Conservation (phyloP, 2,113 vertebrate genomes). For the Notothenia coriiceps region DNA sequence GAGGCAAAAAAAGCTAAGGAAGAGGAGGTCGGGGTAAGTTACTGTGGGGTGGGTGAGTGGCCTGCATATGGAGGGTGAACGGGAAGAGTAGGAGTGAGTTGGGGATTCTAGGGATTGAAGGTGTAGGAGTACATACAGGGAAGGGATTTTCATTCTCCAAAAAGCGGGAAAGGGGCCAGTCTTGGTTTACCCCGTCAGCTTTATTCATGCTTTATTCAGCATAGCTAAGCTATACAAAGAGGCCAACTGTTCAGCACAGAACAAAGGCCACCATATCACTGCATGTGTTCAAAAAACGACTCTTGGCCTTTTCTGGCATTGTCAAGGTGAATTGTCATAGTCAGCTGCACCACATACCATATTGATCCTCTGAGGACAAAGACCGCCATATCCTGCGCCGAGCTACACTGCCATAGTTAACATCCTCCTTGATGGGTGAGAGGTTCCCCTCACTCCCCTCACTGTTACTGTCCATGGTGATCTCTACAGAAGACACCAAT, state of each 20-base stretch:
- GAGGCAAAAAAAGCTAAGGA: slow-evolving; percentile 14
- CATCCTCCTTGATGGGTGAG: slow-evolving; percentile 90
- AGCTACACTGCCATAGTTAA: slow-evolving; percentile 92
- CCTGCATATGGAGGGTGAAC: slow-evolving; percentile 50
- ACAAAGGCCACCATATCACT: slow-evolving; percentile 62
- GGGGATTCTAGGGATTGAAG: slow-evolving; percentile 59
- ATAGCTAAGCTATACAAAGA: slow-evolving; percentile 57
- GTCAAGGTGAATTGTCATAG: slow-evolving; percentile 67
- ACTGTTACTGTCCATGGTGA: slow-evolving; percentile 96
- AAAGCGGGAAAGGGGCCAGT: slow-evolving; percentile 70
- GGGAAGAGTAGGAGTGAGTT: slow-evolving; percentile 50
- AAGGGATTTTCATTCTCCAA: slow-evolving; percentile 77
- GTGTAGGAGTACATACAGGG: slow-evolving; percentile 66
- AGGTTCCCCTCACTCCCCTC: slow-evolving; percentile 93
- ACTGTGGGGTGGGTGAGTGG: slow-evolving; percentile 27
- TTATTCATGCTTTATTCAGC: slow-evolving; percentile 44
- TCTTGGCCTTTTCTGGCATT: slow-evolving; percentile 61
- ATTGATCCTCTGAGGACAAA: slow-evolving; percentile 88
- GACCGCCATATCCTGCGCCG: slow-evolving; percentile 88
- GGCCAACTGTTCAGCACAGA: slow-evolving; percentile 59
- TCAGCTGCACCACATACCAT: slow-evolving; percentile 87
- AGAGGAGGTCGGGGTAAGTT: slow-evolving; percentile 36
- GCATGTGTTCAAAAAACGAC: slow-evolving; percentile 58
- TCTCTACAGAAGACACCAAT: slow-evolving; percentile 91
- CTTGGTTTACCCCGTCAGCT: slow-evolving; percentile 69